Evolutionary conservation across 2,888 invertebrate species (phyloP).

Genomic region (Pyrochroa serraticornis): DNA sequence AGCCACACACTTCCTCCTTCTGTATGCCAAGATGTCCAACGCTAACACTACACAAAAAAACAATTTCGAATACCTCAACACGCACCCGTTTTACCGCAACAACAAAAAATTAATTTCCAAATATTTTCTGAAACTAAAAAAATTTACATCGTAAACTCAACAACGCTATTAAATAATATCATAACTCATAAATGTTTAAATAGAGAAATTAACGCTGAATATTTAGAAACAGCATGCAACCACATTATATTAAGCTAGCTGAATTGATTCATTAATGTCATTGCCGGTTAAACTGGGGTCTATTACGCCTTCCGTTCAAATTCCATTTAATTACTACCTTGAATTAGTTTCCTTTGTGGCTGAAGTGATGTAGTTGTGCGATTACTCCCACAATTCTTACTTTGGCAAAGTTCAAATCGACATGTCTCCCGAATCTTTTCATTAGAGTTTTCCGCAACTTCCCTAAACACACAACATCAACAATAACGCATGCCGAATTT

Average conservation of each 20-base stretch:
- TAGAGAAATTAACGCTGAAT: slow-evolving; percentile 12
- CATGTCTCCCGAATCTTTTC: too few species aligned
- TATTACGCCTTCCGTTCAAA: slow-evolving; percentile 24
- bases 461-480: too few species aligned
- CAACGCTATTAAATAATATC: slow-evolving; percentile 5
- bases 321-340: slow-evolving; percentile 24
- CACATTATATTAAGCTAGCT: slow-evolving; percentile 18
- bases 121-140: slow-evolving; percentile 4
- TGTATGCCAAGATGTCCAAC: slow-evolving; percentile 29
- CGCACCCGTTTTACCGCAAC: slow-evolving; percentile 9
- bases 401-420: too few species aligned
- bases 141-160: slow-evolving; percentile 15
- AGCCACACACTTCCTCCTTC: slow-evolving; percentile 24
- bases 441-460: too few species aligned
- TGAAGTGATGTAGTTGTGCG: slow-evolving; percentile 2
- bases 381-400: not conserved
- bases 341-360: slow-evolving; percentile 10
- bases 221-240: slow-evolving; percentile 20
- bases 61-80: slow-evolving; percentile 26
- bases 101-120: slow-evolving; percentile 14
- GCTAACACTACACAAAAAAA: slow-evolving; percentile 28
- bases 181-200: slow-evolving; percentile 17
- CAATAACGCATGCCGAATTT: too few species aligned
- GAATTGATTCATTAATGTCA: slow-evolving; percentile 33
- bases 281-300: slow-evolving; percentile 24